Percentiles rank a stretch among this genome's conserved stretches.
Conservation (phyloP, 2,888 invertebrate genomes). For the Temnothorax ravouxi region DNA sequence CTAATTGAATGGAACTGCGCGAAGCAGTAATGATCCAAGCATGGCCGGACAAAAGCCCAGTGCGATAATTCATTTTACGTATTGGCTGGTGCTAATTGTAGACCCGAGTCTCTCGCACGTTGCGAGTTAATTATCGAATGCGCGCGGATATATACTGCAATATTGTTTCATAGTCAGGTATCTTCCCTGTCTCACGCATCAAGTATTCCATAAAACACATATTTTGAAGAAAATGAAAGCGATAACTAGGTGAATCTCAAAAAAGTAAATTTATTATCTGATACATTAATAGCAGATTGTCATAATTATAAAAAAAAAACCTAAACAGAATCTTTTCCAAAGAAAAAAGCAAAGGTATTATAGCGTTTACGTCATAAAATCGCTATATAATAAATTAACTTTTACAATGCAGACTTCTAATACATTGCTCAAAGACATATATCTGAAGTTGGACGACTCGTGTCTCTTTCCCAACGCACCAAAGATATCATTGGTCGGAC, state of each 20-base stretch:
- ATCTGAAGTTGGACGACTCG: constrained; percentile 10
- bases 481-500: constrained; percentile 42
- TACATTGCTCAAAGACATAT: not conserved
- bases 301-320: constrained; percentile 10
- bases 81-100: constrained; percentile 78
- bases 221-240: not conserved
- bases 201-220: not conserved
- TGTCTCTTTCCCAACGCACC: not conserved
- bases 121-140: constrained; percentile 76
- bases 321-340: not conserved
- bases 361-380: not conserved
- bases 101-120: constrained; percentile 70
- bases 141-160: constrained; percentile 51
- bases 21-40: constrained; percentile 66
- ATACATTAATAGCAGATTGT: not conserved
- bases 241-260: not conserved
- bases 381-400: not conserved
- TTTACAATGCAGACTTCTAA: constrained; percentile 2
- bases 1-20: constrained; percentile 68
- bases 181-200: constrained; percentile 10
- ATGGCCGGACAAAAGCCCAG: constrained; percentile 67
- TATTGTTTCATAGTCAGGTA: constrained; percentile 7
- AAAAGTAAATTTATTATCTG: not conserved
- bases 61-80: constrained; percentile 80
- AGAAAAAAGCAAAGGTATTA: not conserved